Percentiles rank a stretch among this genome's conserved stretches.
phyloP scores from a whole-genome alignment of 2,113 vertebrate species.

The Pterophyllum scalare region DNA sequence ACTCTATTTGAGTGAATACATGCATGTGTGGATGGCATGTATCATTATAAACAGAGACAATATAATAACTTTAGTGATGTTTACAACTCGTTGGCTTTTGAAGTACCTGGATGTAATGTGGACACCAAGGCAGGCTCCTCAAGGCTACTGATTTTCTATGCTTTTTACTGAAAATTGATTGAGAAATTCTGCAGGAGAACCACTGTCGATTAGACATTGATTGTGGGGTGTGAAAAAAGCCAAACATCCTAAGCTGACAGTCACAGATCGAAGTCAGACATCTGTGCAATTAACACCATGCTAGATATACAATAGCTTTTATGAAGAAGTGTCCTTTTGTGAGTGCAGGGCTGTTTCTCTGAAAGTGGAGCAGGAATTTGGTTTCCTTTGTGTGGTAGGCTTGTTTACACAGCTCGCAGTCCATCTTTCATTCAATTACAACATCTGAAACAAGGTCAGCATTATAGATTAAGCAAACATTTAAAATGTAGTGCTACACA shows the following conservation, averaged over 20 bases:
- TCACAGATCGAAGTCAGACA: conserved; percentile 59
- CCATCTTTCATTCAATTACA: conserved; percentile 6
- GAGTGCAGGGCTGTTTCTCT: conserved; percentile 3
- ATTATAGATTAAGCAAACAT: conserved; percentile 20
- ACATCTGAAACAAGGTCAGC: conserved; percentile 22
- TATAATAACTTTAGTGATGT: not conserved
- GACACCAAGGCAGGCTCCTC: conserved; percentile 33
- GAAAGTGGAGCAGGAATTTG: conserved; percentile 21
- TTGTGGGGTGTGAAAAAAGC: conserved; percentile 55
- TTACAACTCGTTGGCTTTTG: conserved; percentile 14
- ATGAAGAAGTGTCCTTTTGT: conserved; percentile 24
- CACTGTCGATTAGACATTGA: conserved; percentile 62
- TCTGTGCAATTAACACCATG: conserved; percentile 56
- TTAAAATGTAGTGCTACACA: not conserved
- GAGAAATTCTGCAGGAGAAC: conserved; percentile 65
- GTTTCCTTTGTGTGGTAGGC: conserved; percentile 14
- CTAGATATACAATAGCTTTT: conserved; percentile 39
- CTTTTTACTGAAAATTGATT: conserved; percentile 72
- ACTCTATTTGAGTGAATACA: not conserved
- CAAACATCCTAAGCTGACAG: conserved; percentile 36
- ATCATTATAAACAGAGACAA: conserved; percentile 7
- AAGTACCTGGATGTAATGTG: not conserved
- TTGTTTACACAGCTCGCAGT: conserved; percentile 50
- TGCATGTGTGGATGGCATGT: not conserved
- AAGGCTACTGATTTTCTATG: conserved; percentile 58